Evolutionary conservation across 2,888 invertebrate genomes (phyloP), one percentile per base, ranked within the genome.

Genomic region (Nephrotoma guestfalica): DNA sequence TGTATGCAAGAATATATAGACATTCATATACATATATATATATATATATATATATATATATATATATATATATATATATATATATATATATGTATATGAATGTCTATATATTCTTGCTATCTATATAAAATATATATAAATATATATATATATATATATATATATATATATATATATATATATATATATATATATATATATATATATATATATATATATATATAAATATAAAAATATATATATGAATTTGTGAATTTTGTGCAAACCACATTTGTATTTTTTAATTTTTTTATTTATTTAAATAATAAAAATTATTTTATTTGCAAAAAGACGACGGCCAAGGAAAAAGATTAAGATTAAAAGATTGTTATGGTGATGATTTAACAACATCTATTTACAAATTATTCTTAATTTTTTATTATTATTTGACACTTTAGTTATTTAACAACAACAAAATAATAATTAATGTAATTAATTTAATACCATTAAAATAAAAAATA

Each of bases 31-130:
- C 30, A 83, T 83, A 83, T 83, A 83, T 40, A 83, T 83, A 83
- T 83, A 83, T 83, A 83, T 83, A 83, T 83, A 83, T 83, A 83
- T 83, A 83, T 83, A 83, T 83, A 83, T 83, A 47, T 83, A 83
- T 18, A 83, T 83, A 83, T 83, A 83, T 83, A 83, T 83, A 18
- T 83, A 83, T 18, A 83, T 18, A 18, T 83, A 83, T 83, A 83
- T 18, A 83, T 18, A 83, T 47, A 47, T 47, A 47, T 47, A 47
- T 47, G 4, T 47, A 47, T 47, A 47, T 47, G n/a, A n/a, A n/a
- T n/a, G n/a, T n/a, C n/a, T n/a, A n/a, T n/a, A n/a, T n/a, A n/a
- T n/a, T n/a, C n/a, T n/a, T n/a, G n/a, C n/a, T n/a, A n/a, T n/a
- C n/a, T n/a, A n/a, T n/a, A n/a, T n/a, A n/a, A n/a, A n/a, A 47